A percentile compares a stretch with the other conserved stretches of the same genome.
Conservation (phyloP, 2,888 invertebrate genomes). For the Xiphydria camelus region DNA sequence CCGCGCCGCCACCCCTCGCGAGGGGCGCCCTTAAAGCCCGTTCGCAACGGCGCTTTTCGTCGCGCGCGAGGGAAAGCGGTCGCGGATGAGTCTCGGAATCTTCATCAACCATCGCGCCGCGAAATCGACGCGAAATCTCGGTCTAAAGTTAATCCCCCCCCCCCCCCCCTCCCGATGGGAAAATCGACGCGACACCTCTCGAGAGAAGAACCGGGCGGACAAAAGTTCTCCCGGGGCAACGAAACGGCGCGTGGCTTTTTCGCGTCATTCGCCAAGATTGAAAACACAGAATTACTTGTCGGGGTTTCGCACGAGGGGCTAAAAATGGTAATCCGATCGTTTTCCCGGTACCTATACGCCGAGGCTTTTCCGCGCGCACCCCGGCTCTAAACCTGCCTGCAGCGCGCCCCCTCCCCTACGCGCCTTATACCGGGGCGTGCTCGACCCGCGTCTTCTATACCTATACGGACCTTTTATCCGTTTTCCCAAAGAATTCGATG, state of each 20-base stretch:
- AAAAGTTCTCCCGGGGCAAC: background rate
- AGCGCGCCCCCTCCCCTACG: no score
- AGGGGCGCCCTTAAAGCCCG: background rate
- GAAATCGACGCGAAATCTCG: no score
- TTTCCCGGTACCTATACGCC: slow-evolving; percentile 21
- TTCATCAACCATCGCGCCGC: no score
- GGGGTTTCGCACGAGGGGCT: slow-evolving; percentile 21
- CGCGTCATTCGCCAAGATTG: slow-evolving; percentile 40
- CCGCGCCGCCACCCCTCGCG: background rate
- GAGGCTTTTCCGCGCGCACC: slow-evolving; percentile 6
- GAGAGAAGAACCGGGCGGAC: background rate
- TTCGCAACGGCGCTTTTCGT: background rate
- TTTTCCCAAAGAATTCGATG: slow-evolving; percentile 26
- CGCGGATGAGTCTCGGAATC: no score
- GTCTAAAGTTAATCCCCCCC: no score
- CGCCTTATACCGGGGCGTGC: slow-evolving; percentile 2
- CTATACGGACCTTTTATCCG: slow-evolving; percentile 14
- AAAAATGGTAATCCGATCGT: slow-evolving; percentile 44
- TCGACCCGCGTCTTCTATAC: background rate
- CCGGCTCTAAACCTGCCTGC: slow-evolving; percentile 3
- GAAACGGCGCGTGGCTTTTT: slow-evolving; percentile 23
- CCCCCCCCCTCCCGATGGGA: background rate
- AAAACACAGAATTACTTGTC: slow-evolving; percentile 38
- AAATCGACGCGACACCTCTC: background rate
- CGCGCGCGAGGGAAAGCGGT: no score